Conservation (phyloP, 2,888 invertebrate species). For the Coenonympha arcania region DNA sequence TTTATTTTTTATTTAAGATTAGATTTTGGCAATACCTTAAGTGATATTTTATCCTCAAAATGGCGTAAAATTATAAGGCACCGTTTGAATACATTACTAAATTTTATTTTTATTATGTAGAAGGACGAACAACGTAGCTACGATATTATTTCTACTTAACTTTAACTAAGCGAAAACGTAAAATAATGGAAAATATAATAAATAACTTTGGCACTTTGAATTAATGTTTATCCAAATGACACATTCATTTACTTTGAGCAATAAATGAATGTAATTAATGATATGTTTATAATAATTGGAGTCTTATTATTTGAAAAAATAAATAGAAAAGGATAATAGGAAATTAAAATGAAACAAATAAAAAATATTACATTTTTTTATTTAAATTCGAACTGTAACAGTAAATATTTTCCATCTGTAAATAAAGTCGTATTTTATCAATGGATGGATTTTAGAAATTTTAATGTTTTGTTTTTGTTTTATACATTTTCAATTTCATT, state of each 20-base stretch:
- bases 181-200: constrained; percentile 17
- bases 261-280: constrained; percentile 38
- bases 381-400: constrained; percentile 71
- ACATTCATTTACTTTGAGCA: constrained; percentile 27
- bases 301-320: constrained; percentile 28
- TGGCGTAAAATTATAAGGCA: constrained; percentile 73
- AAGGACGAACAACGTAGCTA: constrained; percentile 66
- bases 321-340: constrained; percentile 38
- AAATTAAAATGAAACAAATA: constrained; percentile 59
- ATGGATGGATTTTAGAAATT: constrained; percentile 62
- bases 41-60: constrained; percentile 68
- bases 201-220: constrained; percentile 31
- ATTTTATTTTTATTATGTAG: constrained; percentile 48
- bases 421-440: constrained; percentile 66
- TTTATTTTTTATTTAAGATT: constrained; percentile 36
- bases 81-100: constrained; percentile 64
- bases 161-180: constrained; percentile 18
- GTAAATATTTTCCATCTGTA: constrained; percentile 52
- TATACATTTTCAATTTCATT: too few relatives aligned
- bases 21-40: constrained; percentile 56
- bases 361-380: constrained; percentile 50
- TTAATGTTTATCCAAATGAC: constrained; percentile 21
- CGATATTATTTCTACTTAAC: constrained; percentile 33
- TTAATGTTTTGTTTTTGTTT: constrained; percentile 28
- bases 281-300: constrained; percentile 60